phyloP scores from a whole-genome alignment of 35 echinoderm and acorn worm genomes.

The Stichopus chloronotus region DNA sequence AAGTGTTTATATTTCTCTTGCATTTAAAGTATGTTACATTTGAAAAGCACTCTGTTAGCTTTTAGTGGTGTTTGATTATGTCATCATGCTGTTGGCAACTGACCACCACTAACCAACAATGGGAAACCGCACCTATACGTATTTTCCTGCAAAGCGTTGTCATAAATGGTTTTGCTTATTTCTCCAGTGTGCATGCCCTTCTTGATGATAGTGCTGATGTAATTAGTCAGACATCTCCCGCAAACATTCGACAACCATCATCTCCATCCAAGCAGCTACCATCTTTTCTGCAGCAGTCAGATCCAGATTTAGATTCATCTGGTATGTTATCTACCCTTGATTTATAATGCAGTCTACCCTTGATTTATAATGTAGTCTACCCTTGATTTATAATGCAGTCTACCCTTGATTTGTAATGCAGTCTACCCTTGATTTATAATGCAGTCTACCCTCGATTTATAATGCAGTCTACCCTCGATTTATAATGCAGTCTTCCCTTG shows the following conservation, averaged over 20 bases:
- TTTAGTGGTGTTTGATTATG: too few relatives aligned
- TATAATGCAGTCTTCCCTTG: too few relatives aligned
- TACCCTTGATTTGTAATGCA: neutral
- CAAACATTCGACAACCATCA: neutral
- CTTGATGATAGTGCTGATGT: neutral
- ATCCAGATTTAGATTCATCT: constrained; percentile 9
- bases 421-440: neutral
- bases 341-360: neutral
- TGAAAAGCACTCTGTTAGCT: too few relatives aligned
- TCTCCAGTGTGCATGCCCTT: neutral
- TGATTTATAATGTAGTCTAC: neutral
- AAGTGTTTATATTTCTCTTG: too few relatives aligned
- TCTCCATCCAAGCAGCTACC: constrained; percentile 22
- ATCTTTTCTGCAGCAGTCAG: neutral
- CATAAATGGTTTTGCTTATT: neutral
- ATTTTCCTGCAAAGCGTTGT: too few relatives aligned
- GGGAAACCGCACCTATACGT: too few relatives aligned
- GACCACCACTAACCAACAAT: too few relatives aligned
- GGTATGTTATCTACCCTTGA: neutral
- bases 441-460: too few relatives aligned
- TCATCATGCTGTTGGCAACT: too few relatives aligned
- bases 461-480: neutral
- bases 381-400: neutral
- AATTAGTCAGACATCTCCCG: neutral
- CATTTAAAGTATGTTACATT: too few relatives aligned